Evolutionary conservation across 64 coral and sea anemone genomes (phyloP), one percentile per base, ranked within the genome.

Genomic region (Stylophora pistillata): DNA sequence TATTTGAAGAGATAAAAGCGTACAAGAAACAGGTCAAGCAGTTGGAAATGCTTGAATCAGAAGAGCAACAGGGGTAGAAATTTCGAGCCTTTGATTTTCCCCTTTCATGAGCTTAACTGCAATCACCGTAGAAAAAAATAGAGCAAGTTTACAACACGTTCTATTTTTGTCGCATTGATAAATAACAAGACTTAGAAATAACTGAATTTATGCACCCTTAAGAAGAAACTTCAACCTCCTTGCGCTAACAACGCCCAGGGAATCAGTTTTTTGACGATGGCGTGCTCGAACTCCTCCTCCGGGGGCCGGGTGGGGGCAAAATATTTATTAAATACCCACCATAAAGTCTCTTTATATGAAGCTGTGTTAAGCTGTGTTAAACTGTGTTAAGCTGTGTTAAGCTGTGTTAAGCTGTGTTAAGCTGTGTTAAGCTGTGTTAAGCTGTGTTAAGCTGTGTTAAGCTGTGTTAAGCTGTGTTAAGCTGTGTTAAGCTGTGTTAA

Each of bases 31-130:
- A 78, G 15, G 55, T 78, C 76, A 78, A 78, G 76, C 54, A 58
- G 76, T 58, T 78, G 53, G 54, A 78, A 59, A 78, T 58, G 76
- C 76, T 78, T 78, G 76, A 78, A 78, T 78, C 76, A 57, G 76
- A 78, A 59, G 76, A 78, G 76, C 76, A 59, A 58, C 21, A 78
- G 76, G 76, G 55, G 54, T 78, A 78, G 76, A 78, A 57, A 59
- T 78, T 15, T 78, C 76, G 76, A 58, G 76, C 55, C 55, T 78
- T 78, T 59, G 29, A 58, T 1, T 57, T 59, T 21, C 55, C 53
- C 23, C 53, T 77, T 77, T 77, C 41, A 26, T 27, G 34, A n/a
- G 55, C 74, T 55, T 56, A 77, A 77, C 74, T 56, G 74, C 41
- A 77, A 77, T 77, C 53, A 77, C 53, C 41, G 53, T 77, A 53